Conservation (phyloP, 2,797 vertebrate genomes). For the Neosilurus mollespiculum region DNA sequence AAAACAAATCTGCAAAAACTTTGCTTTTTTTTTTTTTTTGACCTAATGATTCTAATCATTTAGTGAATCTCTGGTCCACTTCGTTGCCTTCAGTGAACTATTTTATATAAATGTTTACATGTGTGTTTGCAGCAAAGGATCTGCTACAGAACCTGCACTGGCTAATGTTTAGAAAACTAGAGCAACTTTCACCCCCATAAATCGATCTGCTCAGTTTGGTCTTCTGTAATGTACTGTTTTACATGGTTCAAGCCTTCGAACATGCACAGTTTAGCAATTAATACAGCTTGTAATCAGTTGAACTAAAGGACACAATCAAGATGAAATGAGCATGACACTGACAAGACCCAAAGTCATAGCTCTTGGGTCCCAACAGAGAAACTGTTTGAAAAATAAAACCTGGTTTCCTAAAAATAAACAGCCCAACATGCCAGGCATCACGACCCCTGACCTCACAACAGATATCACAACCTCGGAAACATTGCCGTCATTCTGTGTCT, state of each 20-base stretch:
- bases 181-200: neutral
- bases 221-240: neutral
- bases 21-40: neutral
- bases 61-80: neutral
- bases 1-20: neutral
- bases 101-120: constrained; percentile 15
- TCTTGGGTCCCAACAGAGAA: neutral
- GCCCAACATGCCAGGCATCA: neutral
- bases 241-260: neutral
- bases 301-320: neutral
- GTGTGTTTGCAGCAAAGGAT: neutral
- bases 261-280: neutral
- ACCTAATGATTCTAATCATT: neutral
- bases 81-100: neutral
- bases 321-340: neutral
- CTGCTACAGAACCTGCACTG: neutral
- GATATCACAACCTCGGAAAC: constrained; percentile 15
- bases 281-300: neutral
- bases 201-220: neutral
- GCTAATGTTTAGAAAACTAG: neutral
- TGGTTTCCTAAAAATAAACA: constrained; percentile 38
- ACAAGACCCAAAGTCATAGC: neutral
- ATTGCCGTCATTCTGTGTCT: constrained; percentile 47
- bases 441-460: constrained; percentile 22
- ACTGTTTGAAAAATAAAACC: neutral